Conservation (phyloP, 2,888 invertebrate species). For the Leptinotarsa juncta region DNA sequence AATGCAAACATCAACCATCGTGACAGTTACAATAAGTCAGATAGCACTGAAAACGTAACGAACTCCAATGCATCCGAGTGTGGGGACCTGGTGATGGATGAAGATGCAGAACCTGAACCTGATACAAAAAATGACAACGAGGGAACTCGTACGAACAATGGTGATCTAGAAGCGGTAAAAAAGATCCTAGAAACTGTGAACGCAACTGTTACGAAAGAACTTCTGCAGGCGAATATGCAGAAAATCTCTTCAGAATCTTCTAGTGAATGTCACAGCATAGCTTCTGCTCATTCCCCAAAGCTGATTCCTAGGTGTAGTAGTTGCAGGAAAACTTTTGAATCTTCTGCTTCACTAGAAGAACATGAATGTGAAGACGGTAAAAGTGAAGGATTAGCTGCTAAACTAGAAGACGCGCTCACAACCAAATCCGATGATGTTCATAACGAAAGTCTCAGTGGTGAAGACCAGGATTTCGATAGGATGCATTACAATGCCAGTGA, state of each 20-base stretch:
- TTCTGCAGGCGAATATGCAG: constrained; percentile 77
- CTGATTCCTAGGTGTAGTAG: constrained; percentile 69
- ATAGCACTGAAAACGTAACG: constrained; percentile 67
- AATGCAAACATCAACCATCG: constrained; percentile 36
- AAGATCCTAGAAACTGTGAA: constrained; percentile 81
- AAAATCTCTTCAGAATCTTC: constrained; percentile 73
- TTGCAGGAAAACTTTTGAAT: constrained; percentile 72
- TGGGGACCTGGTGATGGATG: constrained; percentile 76
- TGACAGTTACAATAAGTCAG: constrained; percentile 53
- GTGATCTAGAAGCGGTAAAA: constrained; percentile 75
- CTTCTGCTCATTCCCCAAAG: constrained; percentile 58
- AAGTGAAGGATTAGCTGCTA: constrained; percentile 82
- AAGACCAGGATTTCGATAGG: constrained; percentile 67
- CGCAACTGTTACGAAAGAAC: constrained; percentile 79
- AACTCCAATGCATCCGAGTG: constrained; percentile 62
- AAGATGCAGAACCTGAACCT: constrained; percentile 70
- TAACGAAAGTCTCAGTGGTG: constrained; percentile 62
- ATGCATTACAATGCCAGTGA: constrained; percentile 67
- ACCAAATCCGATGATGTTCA: constrained; percentile 68
- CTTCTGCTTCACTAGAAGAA: constrained; percentile 73
- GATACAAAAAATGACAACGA: constrained; percentile 64
- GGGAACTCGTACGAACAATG: constrained; percentile 63
- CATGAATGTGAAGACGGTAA: constrained; percentile 78
- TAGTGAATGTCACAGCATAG: constrained; percentile 63
- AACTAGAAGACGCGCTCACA: constrained; percentile 76